Evolutionary conservation across 2,888 invertebrate species (phyloP), one percentile per base, ranked within the genome.

Genomic region (Brenthis ino): DNA sequence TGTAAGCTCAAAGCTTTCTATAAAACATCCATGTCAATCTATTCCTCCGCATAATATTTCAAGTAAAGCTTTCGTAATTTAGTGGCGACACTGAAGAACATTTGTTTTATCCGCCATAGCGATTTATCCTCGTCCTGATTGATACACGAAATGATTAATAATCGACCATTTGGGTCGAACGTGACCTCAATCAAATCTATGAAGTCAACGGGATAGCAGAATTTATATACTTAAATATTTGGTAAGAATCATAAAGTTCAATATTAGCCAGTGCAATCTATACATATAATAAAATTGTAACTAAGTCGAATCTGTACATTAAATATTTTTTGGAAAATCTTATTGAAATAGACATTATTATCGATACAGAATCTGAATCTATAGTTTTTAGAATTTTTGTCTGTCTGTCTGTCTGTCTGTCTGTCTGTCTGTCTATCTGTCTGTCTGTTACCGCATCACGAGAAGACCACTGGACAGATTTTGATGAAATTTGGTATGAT

Each of bases 71-170:
- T 60, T 64, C 69, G 64, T 71, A 70, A 64, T 71, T 68, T 50
- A 60, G 63, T 73, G 54, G 66, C 58, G 67, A 73, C 68, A 69
- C 50, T 48, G 67, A 16, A 70, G 71, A 74, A 71, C 77, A 78
- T 79, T 79, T 79, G 77, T 79, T 77, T 77, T 75, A 77, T 76
- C 78, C 70, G 67, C 74, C 75, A 74, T 74, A 75, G 77, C 79
- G 77, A 85, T 84, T 80, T 80, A 80, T 82, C 79, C 76, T 73
- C 76, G 80, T 83, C 83, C 75, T 71, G 74, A 74, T 76, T 76
- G 75, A 77, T 77, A 83, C 80, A 82, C 78, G 77, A 82, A 82
- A 86, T 87, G 85, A 88, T 88, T 88, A 86, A 89, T 88, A 86
- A 86, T 83, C 79, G 79, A 80, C 80, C 78, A 87, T 87, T 84